Base-by-base conservation (phyloP, 2,888 invertebrate genomes). In the Leuctra nigra region DNA sequence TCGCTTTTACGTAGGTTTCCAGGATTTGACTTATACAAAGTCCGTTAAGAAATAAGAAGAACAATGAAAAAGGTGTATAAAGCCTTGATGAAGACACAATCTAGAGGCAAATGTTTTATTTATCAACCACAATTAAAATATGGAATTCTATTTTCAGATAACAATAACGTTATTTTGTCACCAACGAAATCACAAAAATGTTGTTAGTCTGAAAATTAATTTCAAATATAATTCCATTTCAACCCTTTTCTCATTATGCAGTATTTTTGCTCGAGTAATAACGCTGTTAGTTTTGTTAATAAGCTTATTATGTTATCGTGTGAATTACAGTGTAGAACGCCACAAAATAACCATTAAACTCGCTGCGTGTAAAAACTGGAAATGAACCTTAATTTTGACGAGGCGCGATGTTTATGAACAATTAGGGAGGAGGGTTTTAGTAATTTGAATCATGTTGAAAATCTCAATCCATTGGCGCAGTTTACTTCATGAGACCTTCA, bases 271-370 rank as follows among this genome's bases (percentile, higher is more conserved):
- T 20, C 23, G 22, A 44, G 44, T 23, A 44, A 23, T 44, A 22
- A 23, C 23, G 44, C n/a, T 44, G 44, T 20, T 44, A 23, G 23
- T 44, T 44, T 44, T 23, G 22, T 44, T 44, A 44, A 44, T 44
- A 23, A 44, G 44, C 22, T 44, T 44, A 44, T 44, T 44, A 20
- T 22, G 44, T 44, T 23, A 44, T 44, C 20, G 18, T 44, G 13
- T 20, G 44, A 44, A 44, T 44, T 20, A 20, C 18, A 44, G 20
- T 44, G 44, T n/a, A 20, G 44, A 11, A 44, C 44, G n/a, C 18
- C 44, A 44, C 22, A 44, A 44, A 23, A 44, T 44, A 20, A 44
- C 44, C 44, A 44, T 44, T 20, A n/a, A 44, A 44, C 23, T 20
- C n/a, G 16, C 18, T 16, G 44, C 44, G 44, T 44, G 44, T 16